Base-by-base conservation (phyloP, 2,113 vertebrate species). In the Pterocles gutturalis region DNA sequence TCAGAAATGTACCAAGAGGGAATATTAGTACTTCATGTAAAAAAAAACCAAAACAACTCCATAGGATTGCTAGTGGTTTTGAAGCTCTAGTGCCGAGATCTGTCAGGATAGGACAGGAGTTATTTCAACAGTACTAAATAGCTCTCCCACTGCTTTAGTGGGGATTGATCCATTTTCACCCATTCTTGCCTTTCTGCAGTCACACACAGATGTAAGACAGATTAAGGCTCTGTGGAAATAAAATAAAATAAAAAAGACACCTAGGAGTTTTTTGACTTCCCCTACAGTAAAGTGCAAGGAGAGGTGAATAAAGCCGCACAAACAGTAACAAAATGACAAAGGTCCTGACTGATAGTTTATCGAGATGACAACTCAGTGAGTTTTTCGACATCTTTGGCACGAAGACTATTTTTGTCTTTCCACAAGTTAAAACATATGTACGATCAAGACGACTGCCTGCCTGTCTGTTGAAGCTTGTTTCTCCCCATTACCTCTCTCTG, bases 101-200 rank as follows among this genome's bases (percentile, higher is more conserved):
- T 95, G 72, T 98, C 98, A 96, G 93, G 98, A 96, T 96, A 91
- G 94, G 97, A 95, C 97, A 98, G 98, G 98, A 98, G 97, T 96
- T 97, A 96, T 95, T 98, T 97, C 97, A 80, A 77, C 66, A 87
- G 75, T 31, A 90, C 81, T 92, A 92, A 96, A 94, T 85, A 96
- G 89, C 90, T 97, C 92, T 95, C 95, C 97, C 71, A 51, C 89
- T 51, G 75, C 70, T 87, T 67, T 83, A 29, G 85, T 90, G 73
- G 71, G 96, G 93, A 64, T 90, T 90, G 82, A 96, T 95, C 98
- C 82, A 55, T 95, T 89, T 91, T 95, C 10, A 38, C 95, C 62
- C 49, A 36, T 92, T 79, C 87, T 92, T 71, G 90, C 90, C 89
- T 94, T 88, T 86, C 82, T 95, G 73, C 87, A 95, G 91, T 87